A percentile compares a stretch with the other conserved stretches of the same genome.
phyloP scores from a whole-genome alignment of 2,113 vertebrate genomes.

The Bos javanicus region DNA sequence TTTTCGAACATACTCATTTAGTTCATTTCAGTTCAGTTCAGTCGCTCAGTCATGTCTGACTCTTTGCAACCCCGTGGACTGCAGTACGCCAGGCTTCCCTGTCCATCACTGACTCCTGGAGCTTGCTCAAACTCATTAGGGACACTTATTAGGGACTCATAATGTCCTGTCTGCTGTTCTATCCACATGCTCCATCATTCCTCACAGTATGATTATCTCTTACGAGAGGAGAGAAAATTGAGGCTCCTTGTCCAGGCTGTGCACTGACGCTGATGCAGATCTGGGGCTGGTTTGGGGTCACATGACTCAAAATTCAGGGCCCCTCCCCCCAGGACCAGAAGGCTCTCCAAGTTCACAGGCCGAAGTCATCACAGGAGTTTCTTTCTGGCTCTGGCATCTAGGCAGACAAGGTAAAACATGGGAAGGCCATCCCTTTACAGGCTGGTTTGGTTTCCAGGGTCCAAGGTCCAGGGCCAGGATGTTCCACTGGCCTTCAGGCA shows the following conservation, averaged over 20 bases:
- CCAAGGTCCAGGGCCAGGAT: not conserved
- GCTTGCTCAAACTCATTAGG: not conserved
- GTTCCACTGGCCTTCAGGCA: accelerated
- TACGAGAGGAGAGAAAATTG: not conserved
- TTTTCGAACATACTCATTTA: not conserved
- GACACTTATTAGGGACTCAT: not conserved
- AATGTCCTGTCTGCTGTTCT: accelerated
- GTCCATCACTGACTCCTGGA: not conserved
- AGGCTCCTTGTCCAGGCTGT: accelerated
- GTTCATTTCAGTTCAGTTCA: not conserved
- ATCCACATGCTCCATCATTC: not conserved
- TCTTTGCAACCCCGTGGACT: not conserved
- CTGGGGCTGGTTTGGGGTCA: not conserved
- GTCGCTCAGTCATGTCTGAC: accelerated
- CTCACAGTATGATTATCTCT: too few relatives aligned
- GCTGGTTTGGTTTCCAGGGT: not conserved
- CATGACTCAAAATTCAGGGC: not conserved
- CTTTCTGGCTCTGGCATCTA: not conserved
- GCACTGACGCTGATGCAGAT: accelerated
- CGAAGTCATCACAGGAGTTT: not conserved
- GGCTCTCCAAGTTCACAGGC: not conserved
- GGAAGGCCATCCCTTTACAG: not conserved
- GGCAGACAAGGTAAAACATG: not conserved
- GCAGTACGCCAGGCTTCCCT: accelerated
- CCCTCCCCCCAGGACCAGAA: not conserved